A percentile compares a stretch with the other conserved stretches of the same genome.
phyloP scores from a whole-genome alignment of 2,797 vertebrate genomes.

The Thripadectes ignobilis region DNA sequence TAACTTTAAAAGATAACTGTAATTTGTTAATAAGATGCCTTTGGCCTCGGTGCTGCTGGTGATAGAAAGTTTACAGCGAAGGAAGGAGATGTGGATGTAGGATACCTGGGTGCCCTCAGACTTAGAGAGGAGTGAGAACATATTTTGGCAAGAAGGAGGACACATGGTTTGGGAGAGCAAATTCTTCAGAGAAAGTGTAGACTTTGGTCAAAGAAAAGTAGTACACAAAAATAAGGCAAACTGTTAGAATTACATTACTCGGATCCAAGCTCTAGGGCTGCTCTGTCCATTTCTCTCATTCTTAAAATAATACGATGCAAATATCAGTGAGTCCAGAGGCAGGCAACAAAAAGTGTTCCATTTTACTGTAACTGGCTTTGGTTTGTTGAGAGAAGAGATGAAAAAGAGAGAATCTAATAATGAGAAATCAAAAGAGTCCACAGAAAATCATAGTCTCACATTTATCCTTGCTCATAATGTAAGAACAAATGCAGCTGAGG shows the following conservation, averaged over 20 bases:
- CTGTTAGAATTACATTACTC: neutral
- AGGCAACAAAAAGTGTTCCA: neutral
- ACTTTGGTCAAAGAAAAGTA: neutral
- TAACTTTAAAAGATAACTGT: neutral
- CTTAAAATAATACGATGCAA: neutral
- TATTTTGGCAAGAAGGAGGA: neutral
- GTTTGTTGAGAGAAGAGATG: conserved; percentile 3
- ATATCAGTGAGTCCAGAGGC: neutral
- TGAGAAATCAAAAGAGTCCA: neutral
- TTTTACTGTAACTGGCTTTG: neutral
- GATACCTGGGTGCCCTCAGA: neutral
- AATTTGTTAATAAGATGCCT: neutral
- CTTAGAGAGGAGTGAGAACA: neutral
- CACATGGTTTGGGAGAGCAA: neutral
- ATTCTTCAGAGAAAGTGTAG: neutral
- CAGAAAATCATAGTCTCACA: neutral
- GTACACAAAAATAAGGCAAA: neutral
- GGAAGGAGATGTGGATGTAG: neutral
- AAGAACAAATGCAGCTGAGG: neutral
- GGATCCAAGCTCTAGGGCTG: neutral
- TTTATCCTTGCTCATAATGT: neutral
- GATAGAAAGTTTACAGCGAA: neutral
- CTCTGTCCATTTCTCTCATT: neutral
- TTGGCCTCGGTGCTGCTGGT: neutral
- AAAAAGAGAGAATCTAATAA: neutral